Evolutionary conservation across 53 echinoderm and acorn worm species (phyloP), one percentile per base, ranked within the genome.

Genomic region (Hippasteria phrygiana): DNA sequence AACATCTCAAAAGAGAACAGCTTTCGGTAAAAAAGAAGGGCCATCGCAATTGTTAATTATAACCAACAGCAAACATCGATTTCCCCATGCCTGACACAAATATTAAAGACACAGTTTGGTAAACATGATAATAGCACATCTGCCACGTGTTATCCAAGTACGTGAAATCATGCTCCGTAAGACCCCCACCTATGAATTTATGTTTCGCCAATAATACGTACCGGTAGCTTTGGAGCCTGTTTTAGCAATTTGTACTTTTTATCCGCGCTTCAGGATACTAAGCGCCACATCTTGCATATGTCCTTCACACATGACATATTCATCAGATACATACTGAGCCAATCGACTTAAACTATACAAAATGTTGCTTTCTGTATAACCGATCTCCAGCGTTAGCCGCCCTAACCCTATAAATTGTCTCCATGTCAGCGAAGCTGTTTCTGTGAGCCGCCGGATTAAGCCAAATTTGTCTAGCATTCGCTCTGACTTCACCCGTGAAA

Each of bases 401-500:
- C 32, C 18, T 42, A 82, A 66, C 43, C 43, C 8, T 42, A 63
- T 64, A 64, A 64, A 82, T 82, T 82, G 66, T 82, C 18, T 29
- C 22, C 65, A 66, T 82, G 82, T 82, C 82, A 64, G 66, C 82
- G 45, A 45, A 1, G 64, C 45, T 32, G 64, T 66, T 43, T 8
- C 29, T 43, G 43, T 66, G 82, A 82, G 64, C 66, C 62, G 11
- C 3, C 8, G 82, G 82, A 82, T 82, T 82, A 65, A 36, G 82
- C 8, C 82, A 82, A 82, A 82, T 82, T 82, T 82, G 82, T 82
- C 66, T 82, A 82, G 66, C 66, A 65, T 82, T 64, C 66, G 66
- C 43, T 43, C 45, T 11, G 64, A 66, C 48, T n/a, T 82, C 82
- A 65, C 82, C 82, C 82, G 65, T 82, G 31, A 82, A 82, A 82